Evolutionary conservation across 1,140 invertebrate genomes (phyloP).

Genomic region (Sitophilus oryzae): DNA sequence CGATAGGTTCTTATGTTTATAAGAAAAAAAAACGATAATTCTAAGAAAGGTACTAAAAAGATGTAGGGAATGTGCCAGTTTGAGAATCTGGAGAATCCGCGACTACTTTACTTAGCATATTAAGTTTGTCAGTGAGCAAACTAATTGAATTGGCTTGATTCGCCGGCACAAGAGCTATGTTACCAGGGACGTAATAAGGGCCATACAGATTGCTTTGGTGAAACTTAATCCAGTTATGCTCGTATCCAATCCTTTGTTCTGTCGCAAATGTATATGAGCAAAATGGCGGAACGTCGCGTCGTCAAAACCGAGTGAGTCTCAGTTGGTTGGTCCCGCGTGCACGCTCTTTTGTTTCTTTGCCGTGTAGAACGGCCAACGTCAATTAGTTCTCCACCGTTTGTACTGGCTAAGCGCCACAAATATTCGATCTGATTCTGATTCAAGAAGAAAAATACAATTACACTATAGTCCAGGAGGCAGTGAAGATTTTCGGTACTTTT

Average conservation of each 20-base stretch:
- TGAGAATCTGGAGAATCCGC: conserved; percentile 30
- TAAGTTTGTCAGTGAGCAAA: conserved; percentile 39
- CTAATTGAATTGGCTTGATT: conserved; percentile 43
- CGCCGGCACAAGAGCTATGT: conserved; percentile 34
- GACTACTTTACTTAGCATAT: conserved; percentile 42
- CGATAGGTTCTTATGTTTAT: too few relatives aligned
- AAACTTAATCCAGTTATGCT: conserved; percentile 40
- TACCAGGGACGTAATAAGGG: conserved; percentile 39
- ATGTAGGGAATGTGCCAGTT: too few relatives aligned
- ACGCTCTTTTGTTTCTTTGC: conserved; percentile 19
- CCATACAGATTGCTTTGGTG: conserved; percentile 41
- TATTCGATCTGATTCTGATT: not conserved
- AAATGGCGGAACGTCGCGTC: conserved; percentile 17
- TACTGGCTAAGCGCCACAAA: conserved; percentile 19
- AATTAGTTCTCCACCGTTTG: conserved; percentile 18
- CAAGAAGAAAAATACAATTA: too few relatives aligned
- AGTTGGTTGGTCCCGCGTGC: conserved; percentile 2
- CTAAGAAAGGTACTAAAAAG: too few relatives aligned
- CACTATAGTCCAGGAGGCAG: too few relatives aligned
- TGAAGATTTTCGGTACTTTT: too few relatives aligned
- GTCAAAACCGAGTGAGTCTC: not conserved
- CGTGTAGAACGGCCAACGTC: conserved; percentile 16
- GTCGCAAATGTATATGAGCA: conserved; percentile 32
- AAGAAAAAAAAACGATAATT: too few relatives aligned
- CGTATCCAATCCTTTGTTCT: conserved; percentile 38